Conservation (phyloP, 2,797 vertebrate genomes). For the Eulemur albifrons region DNA sequence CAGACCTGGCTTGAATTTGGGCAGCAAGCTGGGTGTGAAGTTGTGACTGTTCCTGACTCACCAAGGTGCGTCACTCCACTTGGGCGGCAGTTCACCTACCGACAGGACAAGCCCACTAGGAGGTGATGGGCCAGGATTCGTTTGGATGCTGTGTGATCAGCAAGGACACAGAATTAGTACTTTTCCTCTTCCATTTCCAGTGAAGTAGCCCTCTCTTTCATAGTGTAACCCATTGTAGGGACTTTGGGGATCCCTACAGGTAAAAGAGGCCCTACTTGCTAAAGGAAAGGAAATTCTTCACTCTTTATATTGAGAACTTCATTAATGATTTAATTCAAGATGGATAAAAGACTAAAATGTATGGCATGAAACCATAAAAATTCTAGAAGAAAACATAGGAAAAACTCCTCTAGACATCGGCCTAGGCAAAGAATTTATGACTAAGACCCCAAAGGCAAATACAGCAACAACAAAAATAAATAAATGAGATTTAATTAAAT, state of each 20-base stretch:
- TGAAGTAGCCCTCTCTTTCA: not conserved
- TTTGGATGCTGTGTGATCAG: no score
- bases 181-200: not conserved
- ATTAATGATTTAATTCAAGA: not conserved
- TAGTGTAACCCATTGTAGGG: not conserved
- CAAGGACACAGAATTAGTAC: not conserved
- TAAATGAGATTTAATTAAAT: not conserved
- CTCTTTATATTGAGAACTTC: not conserved
- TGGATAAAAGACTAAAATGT: not conserved
- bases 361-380: not conserved
- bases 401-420: not conserved
- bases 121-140: not conserved
- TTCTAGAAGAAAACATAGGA: not conserved
- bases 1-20: not conserved
- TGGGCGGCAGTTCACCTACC: not conserved
- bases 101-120: not conserved
- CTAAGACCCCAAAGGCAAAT: not conserved
- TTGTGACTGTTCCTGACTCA: slow-evolving; percentile 24
- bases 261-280: not conserved
- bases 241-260: not conserved
- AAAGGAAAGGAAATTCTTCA: not conserved
- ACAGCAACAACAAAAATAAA: not conserved
- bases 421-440: not conserved
- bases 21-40: slow-evolving; percentile 8
- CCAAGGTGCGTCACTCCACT: not conserved